Evolutionary conservation across 2,888 invertebrate genomes (phyloP), one percentile per base, ranked within the genome.

Genomic region (Acronicta leporina): DNA sequence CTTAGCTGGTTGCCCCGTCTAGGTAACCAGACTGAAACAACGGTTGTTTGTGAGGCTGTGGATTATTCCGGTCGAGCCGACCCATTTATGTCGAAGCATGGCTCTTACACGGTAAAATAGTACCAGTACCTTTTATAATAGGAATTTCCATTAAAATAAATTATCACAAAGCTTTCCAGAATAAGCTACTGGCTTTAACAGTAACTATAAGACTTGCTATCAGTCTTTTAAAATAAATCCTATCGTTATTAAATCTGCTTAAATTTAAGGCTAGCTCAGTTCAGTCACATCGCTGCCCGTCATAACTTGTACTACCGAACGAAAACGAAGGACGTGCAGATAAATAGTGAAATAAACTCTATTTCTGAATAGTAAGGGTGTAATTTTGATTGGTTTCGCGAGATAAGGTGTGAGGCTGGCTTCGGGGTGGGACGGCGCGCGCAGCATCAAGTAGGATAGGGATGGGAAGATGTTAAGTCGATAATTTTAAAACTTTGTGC

Each of bases 381-480:
- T 50, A 64, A 51, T 82, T 81, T 87, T 44, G 70, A 61, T 53
- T 81, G 86, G 48, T 42, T 8, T 45, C 2, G 41, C 16, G 84
- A 85, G 91, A 90, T 87, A 82, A 86, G 87, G 86, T 86, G 84
- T 83, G 88, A 85, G 89, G 84, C 69, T 77, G 63, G 73, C 62
- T 71, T 70, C 71, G 68, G 81, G 83, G 83, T 65, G 77, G 61
- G 38, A 56, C 87, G 87, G 91, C 92, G 92, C 92, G 92, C 92
- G 92, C 92, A 92, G 84, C 85, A 79, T 87, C 83, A 68, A 78
- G 76, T 75, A 16, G 54, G 33, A 38, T 85, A 91, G 88, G 69
- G 90, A 82, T 81, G 89, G 44, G 59, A 47, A 5, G 30, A 7
- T 0, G 16, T 10, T 30, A 63, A 67, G 79, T 78, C 73, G 74